Evolutionary conservation across 2,113 vertebrate species (phyloP).

Genomic region (Lipotes vexillifer): DNA sequence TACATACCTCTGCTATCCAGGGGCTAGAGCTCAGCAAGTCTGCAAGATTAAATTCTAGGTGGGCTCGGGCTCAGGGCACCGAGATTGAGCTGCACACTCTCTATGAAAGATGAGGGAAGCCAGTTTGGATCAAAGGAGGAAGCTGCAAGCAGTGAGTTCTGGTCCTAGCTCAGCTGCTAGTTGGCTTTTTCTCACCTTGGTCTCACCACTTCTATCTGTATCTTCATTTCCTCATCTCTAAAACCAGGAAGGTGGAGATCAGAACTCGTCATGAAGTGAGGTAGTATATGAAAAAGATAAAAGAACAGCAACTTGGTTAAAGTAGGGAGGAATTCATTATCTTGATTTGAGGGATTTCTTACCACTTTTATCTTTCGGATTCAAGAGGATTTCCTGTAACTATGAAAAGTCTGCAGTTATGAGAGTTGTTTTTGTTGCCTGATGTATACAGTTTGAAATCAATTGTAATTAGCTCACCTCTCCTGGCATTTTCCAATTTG

Average conservation of each 20-base stretch:
- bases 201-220: background rate
- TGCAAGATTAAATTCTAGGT: background rate
- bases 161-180: background rate
- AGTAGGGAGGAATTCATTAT: background rate
- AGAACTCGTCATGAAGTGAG: background rate
- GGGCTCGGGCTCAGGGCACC: background rate
- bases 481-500: background rate
- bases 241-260: background rate
- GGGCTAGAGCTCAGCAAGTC: background rate
- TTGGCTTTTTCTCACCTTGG: background rate
- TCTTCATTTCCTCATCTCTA: background rate
- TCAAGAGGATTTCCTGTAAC: background rate
- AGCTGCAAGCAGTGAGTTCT: background rate
- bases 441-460: background rate
- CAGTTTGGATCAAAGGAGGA: background rate
- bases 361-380: background rate
- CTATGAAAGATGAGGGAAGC: background rate
- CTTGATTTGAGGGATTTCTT: conserved; percentile 6
- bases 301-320: background rate
- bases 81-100: background rate
- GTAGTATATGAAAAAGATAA: background rate
- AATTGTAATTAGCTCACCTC: background rate
- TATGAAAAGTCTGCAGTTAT: background rate
- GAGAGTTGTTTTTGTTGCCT: background rate
- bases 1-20: conserved; percentile 52